Conservation (phyloP, 1,140 invertebrate genomes). For the Charaxes varanes region DNA sequence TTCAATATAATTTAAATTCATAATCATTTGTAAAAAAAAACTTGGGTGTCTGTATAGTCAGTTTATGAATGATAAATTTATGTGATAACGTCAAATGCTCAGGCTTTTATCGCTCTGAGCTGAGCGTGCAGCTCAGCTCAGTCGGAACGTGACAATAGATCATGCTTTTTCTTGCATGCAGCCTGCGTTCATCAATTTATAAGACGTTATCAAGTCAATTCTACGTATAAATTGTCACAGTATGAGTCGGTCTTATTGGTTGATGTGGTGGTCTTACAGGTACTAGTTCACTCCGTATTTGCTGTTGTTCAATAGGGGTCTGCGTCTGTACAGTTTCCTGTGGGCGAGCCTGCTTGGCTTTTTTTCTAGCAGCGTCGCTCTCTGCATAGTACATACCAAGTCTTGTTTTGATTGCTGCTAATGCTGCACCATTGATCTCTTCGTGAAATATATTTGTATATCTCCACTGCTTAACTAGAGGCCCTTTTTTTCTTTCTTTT, state of each 20-base stretch:
- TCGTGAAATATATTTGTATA: conserved; percentile 72
- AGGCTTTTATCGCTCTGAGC: too few relatives aligned
- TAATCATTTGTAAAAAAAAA: too few relatives aligned
- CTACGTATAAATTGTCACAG: conserved; percentile 56
- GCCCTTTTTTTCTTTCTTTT: conserved; percentile 62
- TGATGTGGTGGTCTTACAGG: conserved; percentile 30
- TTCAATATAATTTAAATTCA: too few relatives aligned
- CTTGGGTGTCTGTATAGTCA: too few relatives aligned
- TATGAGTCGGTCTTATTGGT: conserved; percentile 48
- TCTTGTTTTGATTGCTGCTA: conserved; percentile 70
- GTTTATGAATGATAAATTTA: too few relatives aligned
- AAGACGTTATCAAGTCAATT: not conserved
- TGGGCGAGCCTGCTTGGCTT: conserved; percentile 51
- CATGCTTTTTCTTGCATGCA: too few relatives aligned
- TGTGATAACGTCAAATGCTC: too few relatives aligned
- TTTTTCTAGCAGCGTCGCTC: conserved; percentile 66
- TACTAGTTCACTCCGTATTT: conserved; percentile 20
- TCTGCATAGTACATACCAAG: conserved; percentile 70
- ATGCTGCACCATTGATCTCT: conserved; percentile 69
- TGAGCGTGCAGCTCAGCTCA: too few relatives aligned
- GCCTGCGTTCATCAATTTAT: not conserved
- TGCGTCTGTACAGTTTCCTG: conserved; percentile 46
- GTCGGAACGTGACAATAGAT: too few relatives aligned
- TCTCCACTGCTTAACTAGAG: conserved; percentile 70
- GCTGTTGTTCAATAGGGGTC: conserved; percentile 35